Base-by-base conservation (phyloP, 1,140 invertebrate genomes). In the Mercenaria mercenaria region DNA sequence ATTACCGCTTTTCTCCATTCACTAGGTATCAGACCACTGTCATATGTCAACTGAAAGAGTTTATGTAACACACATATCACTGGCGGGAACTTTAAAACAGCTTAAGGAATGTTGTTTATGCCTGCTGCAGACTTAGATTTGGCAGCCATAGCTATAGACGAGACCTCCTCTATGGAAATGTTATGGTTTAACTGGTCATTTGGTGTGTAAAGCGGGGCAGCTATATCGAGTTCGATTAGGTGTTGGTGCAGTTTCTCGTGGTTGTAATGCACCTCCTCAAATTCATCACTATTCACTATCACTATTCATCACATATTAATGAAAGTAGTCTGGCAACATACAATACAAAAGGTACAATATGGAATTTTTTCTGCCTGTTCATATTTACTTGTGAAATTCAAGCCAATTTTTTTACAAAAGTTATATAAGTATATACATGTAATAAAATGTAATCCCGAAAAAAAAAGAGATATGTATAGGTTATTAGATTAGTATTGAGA, bases 1-100 rank as follows among this genome's bases (percentile, higher is more conserved):
- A 86, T 86, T 8, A 86, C 41, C 13, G 83, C 69, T 56, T 86
- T 72, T 74, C 67, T 47, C 69, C 83, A 86, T 47, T 52, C 50
- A 18, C 52, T 39, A 8, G 83, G 83, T 11, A 86, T 86, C 23
- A 74, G 11, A n/a, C 43, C 29, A 3, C 39, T 86, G 6, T 84
- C 82, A 41, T 41, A 69, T 13, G 39, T 26, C 41, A 84, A 29
- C 20, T 74, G 64, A 74, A 86, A 86, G 13, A 86, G 52, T 50
- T 2, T 20, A n/a, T 74, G 43, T 41, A 86, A n/a, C 2, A 76
- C 20, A 1, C 18, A 15, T 18, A 86, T 74, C 3, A 67, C 32
- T 32, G 64, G 26, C 37, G 20, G 37, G 26, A 15, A 59, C 67
- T 67, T 64, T 41, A 83, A 32, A 2, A 67, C 81, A 32, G 23